A percentile compares a stretch with the other conserved stretches of the same genome.
Conservation (phyloP, 2,113 vertebrate species). For the Uria lomvia region DNA sequence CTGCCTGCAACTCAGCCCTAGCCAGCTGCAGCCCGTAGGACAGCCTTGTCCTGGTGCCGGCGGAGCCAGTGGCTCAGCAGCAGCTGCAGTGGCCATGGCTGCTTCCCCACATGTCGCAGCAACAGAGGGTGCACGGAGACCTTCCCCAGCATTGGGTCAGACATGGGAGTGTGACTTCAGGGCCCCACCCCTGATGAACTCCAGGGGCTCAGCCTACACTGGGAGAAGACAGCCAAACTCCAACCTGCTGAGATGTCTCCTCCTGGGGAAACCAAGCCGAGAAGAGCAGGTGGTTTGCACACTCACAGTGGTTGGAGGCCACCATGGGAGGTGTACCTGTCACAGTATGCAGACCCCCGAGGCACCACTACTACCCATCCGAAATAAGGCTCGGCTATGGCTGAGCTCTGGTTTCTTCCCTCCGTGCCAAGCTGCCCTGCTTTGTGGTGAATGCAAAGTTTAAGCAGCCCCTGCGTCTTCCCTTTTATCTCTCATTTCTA, state of each 20-base stretch:
- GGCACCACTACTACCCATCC: neutral
- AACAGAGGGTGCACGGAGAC: fast-evolving
- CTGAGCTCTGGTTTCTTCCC: neutral
- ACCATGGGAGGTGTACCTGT: fast-evolving
- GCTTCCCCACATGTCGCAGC: neutral
- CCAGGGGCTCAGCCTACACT: fast-evolving
- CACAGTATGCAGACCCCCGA: neutral
- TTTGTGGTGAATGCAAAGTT: neutral
- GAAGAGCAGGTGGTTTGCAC: neutral
- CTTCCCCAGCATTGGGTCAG: neutral
- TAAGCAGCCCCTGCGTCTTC: neutral
- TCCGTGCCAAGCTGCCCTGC: neutral
- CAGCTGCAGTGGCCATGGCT: fast-evolving
- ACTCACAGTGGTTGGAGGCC: neutral
- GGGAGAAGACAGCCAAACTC: neutral
- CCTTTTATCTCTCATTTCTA: conserved; percentile 38
- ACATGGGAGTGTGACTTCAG: neutral
- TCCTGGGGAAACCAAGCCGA: neutral
- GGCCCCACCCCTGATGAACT: fast-evolving
- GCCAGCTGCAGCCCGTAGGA: neutral
- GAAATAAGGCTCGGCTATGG: fast-evolving
- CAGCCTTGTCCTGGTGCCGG: fast-evolving
- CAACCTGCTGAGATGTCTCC: neutral
- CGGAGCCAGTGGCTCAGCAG: neutral
- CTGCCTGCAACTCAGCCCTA: neutral